Conservation (phyloP, 1,140 invertebrate species). For the Saxidomus purpurata region DNA sequence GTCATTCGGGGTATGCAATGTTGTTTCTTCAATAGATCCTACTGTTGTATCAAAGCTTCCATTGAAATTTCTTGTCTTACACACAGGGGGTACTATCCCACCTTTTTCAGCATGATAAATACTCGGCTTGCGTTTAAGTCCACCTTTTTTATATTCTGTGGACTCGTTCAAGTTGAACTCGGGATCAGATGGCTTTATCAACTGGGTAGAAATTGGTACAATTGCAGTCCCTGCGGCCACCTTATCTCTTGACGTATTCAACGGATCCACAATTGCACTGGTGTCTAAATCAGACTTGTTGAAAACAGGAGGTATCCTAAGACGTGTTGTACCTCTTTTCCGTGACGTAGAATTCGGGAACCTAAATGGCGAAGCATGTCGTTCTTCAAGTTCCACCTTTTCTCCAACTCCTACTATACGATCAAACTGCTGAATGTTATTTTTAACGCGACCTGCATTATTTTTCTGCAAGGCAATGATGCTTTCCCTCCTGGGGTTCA, state of each 20-base stretch:
- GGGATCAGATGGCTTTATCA: slow-evolving; percentile 72
- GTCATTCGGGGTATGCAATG: background rate
- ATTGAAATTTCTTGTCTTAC: background rate
- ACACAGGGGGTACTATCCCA: background rate
- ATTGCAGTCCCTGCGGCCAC: slow-evolving; percentile 67
- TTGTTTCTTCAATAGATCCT: slow-evolving; percentile 1
- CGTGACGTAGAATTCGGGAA: slow-evolving; percentile 75
- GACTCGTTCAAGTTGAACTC: background rate
- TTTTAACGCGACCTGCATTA: slow-evolving; percentile 75
- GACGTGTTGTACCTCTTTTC: slow-evolving; percentile 74
- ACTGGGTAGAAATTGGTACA: slow-evolving; percentile 74
- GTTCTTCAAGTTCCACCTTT: slow-evolving; percentile 62
- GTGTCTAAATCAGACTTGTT: slow-evolving; percentile 71
- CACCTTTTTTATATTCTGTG: background rate
- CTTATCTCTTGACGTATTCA: slow-evolving; percentile 68
- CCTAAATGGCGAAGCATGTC: slow-evolving; percentile 73
- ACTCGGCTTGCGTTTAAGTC: slow-evolving; percentile 68
- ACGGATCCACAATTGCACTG: slow-evolving; percentile 29
- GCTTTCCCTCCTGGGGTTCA: slow-evolving; percentile 79
- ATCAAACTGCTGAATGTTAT: slow-evolving; percentile 76
- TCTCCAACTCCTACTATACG: slow-evolving; percentile 26
- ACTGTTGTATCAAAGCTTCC: slow-evolving; percentile 11
- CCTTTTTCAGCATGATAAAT: slow-evolving; percentile 67
- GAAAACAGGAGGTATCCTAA: slow-evolving; percentile 82
- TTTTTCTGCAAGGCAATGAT: slow-evolving; percentile 76